These are phyloP conservation scores for Myopa tessellatipennis DNA, from an alignment of 2,888 invertebrate genomes.

Conservation along the genomic window DNA sequence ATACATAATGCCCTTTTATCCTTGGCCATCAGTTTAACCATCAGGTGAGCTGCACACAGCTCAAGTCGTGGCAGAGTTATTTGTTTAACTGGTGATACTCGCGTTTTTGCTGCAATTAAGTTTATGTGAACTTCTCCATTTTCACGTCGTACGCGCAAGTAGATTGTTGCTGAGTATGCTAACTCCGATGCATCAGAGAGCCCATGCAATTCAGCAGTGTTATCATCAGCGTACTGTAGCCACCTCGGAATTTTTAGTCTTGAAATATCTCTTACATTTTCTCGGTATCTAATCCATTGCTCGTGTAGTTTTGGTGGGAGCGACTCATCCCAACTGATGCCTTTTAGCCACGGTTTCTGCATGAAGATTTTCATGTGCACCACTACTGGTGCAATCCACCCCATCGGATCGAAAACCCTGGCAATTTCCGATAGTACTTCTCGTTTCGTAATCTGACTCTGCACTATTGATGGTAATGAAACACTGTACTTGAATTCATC, in stretches of 20 bases:
- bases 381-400: conserved; percentile 18
- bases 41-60: conserved; percentile 42
- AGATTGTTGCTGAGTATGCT: conserved; percentile 40
- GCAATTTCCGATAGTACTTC: conserved; percentile 39
- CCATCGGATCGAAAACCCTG: conserved; percentile 22
- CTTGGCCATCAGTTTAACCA: conserved; percentile 35
- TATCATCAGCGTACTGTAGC: not conserved
- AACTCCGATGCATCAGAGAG: conserved; percentile 41
- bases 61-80: conserved; percentile 39
- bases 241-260: not conserved
- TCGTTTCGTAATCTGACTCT: conserved; percentile 37
- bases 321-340: conserved; percentile 35
- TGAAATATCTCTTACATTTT: too few relatives aligned
- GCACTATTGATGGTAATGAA: not conserved
- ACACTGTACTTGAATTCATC: not conserved
- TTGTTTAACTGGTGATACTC: conserved; percentile 41
- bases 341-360: conserved; percentile 42
- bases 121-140: conserved; percentile 12
- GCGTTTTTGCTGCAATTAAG: conserved; percentile 38
- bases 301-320: not conserved
- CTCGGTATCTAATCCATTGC: conserved; percentile 2
- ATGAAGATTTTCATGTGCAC: conserved; percentile 39
- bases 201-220: conserved; percentile 38
- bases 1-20: not conserved
- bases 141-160: conserved; percentile 13